A percentile compares a stretch with the other conserved stretches of the same genome.
These are phyloP conservation scores for Criorhina ranunculi DNA, from an alignment of 2,888 invertebrate species.

Conservation along the genomic window DNA sequence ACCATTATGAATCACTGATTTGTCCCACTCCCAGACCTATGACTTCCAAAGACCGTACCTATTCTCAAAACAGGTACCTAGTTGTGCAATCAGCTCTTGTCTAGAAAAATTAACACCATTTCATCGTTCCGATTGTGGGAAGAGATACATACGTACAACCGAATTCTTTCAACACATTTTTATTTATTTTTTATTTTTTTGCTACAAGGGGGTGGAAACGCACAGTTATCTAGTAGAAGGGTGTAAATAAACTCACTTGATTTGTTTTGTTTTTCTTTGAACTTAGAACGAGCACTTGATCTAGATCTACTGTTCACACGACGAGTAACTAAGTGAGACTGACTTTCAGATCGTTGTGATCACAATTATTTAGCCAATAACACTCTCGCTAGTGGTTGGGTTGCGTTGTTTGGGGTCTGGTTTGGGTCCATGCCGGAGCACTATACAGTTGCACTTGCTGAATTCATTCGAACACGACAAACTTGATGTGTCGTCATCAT, in stretches of 20 bases:
- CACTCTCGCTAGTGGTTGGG: background rate
- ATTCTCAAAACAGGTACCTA: background rate
- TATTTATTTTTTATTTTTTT: background rate
- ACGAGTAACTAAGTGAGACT: conserved; percentile 55
- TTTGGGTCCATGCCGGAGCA: conserved; percentile 18
- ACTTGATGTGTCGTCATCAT: conserved; percentile 16
- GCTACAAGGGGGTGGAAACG: background rate
- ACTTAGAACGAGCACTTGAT: conserved; percentile 24
- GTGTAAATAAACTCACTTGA: conserved; percentile 29
- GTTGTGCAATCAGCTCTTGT: background rate
- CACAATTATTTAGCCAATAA: conserved; percentile 39
- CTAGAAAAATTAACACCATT: background rate
- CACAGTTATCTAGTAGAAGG: background rate
- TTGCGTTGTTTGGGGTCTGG: conserved; percentile 14
- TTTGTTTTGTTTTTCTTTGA: conserved; percentile 10
- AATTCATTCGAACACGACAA: conserved; percentile 2
- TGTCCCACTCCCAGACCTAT: background rate
- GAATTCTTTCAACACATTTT: background rate
- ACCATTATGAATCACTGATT: conserved; percentile 28
- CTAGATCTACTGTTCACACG: conserved; percentile 48
- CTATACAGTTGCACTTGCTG: conserved; percentile 22
- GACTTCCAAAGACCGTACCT: background rate
- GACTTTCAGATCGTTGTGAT: conserved; percentile 49
- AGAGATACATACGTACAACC: background rate
- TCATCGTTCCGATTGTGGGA: background rate